Evolutionary conservation across 1,140 invertebrate genomes (phyloP), one percentile per base, ranked within the genome.

Genomic region (Micrasema longulum): DNA sequence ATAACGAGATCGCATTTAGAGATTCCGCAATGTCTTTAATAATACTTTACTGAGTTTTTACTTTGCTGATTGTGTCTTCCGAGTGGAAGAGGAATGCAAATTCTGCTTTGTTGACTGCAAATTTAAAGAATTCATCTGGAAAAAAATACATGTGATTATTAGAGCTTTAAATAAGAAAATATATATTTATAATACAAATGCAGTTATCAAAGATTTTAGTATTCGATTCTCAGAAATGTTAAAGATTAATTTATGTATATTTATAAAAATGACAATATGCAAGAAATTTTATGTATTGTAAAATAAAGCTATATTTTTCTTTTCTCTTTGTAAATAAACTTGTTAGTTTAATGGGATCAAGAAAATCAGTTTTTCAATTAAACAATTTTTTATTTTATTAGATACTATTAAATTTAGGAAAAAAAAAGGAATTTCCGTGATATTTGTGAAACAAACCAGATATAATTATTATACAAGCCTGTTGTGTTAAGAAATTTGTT

Each of bases 61-160:
- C 77, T 76, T 85, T 85, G 16, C 77, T 76, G 5, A 79, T 77
- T 6, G 76, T n/a, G 9, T 75, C 66, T 41, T 84, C 83, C 16
- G 74, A 77, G 52, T 80, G 77, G 77, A 87, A 87, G 3, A 87
- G 72, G 67, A 82, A 81, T 5, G 83, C 76, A 71, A 84, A 85
- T 68, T 87, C 86, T 0, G 81, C 71, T 69, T 83, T 84, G 75
- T 86, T 85, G 64, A 83, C 77, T 0, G 85, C 84, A 78, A 82
- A 87, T 0, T 74, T 74, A 45, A 86, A 78, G 76, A 88, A 87
- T 66, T 87, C 85, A 48, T 87, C 87, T 88, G 80, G 23, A 82
- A 79, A 76, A 57, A 69, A 63, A 75, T 67, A 47, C 55, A 65
- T 55, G 66, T 2, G 60, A 52, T 50, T 22, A 1, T 11, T n/a